Percentiles rank a stretch among this genome's conserved stretches.
phyloP scores from a whole-genome alignment of 2,888 invertebrate species.

The Pteria penguin region DNA sequence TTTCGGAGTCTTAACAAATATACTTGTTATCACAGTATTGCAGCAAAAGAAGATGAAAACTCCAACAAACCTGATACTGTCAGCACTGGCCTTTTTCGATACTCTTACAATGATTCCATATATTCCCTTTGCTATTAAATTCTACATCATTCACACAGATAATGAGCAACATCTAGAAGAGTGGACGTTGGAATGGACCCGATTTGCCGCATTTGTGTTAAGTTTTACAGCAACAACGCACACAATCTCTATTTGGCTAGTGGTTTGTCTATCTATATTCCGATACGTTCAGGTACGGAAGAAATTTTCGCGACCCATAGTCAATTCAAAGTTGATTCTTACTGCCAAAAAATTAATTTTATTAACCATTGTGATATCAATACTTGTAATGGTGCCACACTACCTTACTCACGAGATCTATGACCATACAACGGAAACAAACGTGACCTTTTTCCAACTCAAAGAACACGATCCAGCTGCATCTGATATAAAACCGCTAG shows the following conservation, averaged over 20 bases:
- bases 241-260: neutral
- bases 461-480: constrained; percentile 63
- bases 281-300: neutral
- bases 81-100: neutral
- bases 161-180: neutral
- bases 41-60: neutral
- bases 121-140: neutral
- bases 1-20: neutral
- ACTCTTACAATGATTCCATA: neutral
- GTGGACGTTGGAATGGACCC: neutral
- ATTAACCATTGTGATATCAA: neutral
- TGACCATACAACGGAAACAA: constrained; percentile 33
- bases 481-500: constrained; percentile 59
- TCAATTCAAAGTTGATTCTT: neutral
- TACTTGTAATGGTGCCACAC: neutral
- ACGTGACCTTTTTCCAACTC: constrained; percentile 55
- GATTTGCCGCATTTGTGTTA: neutral
- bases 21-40: neutral
- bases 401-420: constrained; percentile 86
- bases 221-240: neutral
- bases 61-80: neutral
- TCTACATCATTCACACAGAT: neutral
- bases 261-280: neutral
- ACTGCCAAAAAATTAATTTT: neutral
- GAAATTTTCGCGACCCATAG: neutral